Base-by-base conservation (phyloP, 2,113 vertebrate species). In the Dasyornis broadbenti region DNA sequence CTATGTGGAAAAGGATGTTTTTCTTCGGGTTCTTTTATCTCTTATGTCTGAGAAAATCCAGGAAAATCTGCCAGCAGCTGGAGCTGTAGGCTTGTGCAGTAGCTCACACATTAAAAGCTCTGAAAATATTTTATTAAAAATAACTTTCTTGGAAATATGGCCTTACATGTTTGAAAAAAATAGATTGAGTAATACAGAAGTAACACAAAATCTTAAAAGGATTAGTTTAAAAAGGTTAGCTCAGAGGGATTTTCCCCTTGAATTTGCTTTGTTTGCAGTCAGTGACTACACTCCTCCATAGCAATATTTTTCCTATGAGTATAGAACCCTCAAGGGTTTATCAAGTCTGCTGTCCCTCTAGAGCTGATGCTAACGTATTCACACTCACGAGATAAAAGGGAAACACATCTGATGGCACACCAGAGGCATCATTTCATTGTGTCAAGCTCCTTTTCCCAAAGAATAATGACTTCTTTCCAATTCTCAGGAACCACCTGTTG, bases 11-110 rank as follows among this genome's bases (percentile, higher is more conserved):
- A 76, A 56, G 5, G 0, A 35, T n/a, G 10, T 8, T 71, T 52
- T 90, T 35, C 37, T 42, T 53, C 35, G 26, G 3, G 12, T 11
- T 69, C 10, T 92, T 53, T 88, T 28, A 56, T 2, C 7, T 69
- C 4, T 0, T 53, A 15, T 30, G 45, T 16, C 14, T 53, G 47
- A 73, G 28, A 85, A 77, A 80, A 85, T 65, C 1, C 63, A 65
- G n/a, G 22, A 82, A 85, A 89, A 86, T 56, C 64, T 70, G 47
- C 64, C 82, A 94, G 90, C 63, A 92, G 86, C 78, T 92, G 87
- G 70, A 92, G 83, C 72, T 89, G 26, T 57, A 72, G 52, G 35
- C 90, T 90, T 96, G 13, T 61, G 23, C 28, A 65, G 39, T 31
- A 69, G 11, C 9, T 93, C 54, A 54, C 20, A 35, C 22, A 44